Base-by-base conservation (phyloP, 2,888 invertebrate genomes). In the Drosophila conformis region DNA sequence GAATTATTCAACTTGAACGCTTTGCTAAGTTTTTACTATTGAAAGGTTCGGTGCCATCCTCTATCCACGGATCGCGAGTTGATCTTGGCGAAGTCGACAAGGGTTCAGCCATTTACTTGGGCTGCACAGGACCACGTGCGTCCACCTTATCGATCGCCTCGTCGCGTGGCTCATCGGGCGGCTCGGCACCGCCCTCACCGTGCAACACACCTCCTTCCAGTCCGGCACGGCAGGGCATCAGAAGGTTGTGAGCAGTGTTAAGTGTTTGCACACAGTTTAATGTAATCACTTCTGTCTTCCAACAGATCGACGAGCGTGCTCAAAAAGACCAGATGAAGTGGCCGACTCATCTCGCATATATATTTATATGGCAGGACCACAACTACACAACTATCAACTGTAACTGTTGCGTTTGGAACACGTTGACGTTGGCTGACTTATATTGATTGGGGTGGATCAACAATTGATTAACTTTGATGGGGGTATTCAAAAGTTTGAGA, bases 121-220 rank as follows among this genome's bases (percentile, higher is more conserved):
- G 95, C 13, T 93, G 93, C 73, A 80, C 90, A 61, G 93, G 92
- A 38, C 93, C 93, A 18, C 89, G 91, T 36, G 88, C 85, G 51
- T 90, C 89, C 25, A 88, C 89, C 35, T 80, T 92, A 53, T 91
- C 92, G 58, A 88, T 86, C 25, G 82, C 91, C 61, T 91, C 90
- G 93, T 94, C 92, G 94, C 95, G 94, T 92, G 94, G 73, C 88
- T 95, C 73, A 83, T 95, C 72, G 93, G 95, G 89, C 31, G 95
- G 95, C 15, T 95, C 96, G 57, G 96, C 97, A 18, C 96, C 97
- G 48, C 96, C 96, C 25, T 96, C 97, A 21, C 97, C 97, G 0
- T 94, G 95, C 62, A 93, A 95, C 40, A 97, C 96, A 13, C 97
- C 97, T 53, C 96, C 97, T 56, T 94, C 95, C 42, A 96, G 97